Conservation (phyloP, 2,113 vertebrate genomes). For the Orycteropus afer region DNA sequence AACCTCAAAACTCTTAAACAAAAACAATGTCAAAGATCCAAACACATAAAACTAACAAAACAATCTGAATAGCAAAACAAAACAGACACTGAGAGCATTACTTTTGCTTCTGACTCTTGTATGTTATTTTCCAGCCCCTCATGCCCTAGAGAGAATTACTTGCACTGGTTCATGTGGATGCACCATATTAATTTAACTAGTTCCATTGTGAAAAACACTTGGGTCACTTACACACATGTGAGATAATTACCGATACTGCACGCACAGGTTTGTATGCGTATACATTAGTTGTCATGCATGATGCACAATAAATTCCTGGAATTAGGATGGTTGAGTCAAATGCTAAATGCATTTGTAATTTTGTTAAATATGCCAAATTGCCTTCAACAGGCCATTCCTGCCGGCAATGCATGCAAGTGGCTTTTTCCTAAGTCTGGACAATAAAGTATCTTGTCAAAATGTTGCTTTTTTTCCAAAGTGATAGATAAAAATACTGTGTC, state of each 20-base stretch:
- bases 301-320: neutral
- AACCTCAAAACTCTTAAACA: neutral
- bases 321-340: neutral
- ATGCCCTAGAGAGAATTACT: neutral
- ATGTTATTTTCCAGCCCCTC: neutral
- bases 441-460: neutral
- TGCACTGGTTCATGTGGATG: neutral
- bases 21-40: neutral
- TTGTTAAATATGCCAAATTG: constrained; percentile 41
- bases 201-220: neutral
- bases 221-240: neutral
- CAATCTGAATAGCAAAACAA: neutral
- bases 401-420: neutral
- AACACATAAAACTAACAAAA: neutral
- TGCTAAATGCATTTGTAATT: constrained; percentile 2
- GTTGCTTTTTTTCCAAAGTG: constrained; percentile 3
- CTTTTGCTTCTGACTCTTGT: neutral
- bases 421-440: neutral
- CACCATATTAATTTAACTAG: neutral
- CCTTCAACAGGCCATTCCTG: neutral
- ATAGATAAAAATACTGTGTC: neutral
- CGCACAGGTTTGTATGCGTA: neutral
- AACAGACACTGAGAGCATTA: neutral
- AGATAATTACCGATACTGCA: neutral
- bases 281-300: neutral